Conservation (phyloP, 2,797 vertebrate species). For the Gobio occitaniae region DNA sequence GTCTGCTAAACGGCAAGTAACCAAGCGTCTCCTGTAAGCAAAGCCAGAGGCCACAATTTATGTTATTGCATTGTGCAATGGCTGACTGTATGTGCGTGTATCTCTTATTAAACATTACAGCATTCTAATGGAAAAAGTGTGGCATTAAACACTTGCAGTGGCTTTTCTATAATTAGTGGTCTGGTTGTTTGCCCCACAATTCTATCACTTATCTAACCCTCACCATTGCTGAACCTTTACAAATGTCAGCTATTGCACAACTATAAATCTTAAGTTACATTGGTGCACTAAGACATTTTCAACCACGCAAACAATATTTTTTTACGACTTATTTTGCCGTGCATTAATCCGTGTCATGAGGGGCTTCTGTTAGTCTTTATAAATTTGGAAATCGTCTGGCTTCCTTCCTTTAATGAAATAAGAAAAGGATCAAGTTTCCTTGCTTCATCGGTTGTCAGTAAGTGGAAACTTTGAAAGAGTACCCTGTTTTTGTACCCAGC, state of each 20-base stretch:
- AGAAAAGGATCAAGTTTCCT: conserved; percentile 3
- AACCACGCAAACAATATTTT: not conserved
- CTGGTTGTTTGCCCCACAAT: conserved; percentile 32
- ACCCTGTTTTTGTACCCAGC: conserved; percentile 43
- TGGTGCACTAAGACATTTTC: not conserved
- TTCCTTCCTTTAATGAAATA: conserved; percentile 1
- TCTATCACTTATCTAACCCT: not conserved
- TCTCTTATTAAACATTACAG: conserved; percentile 24
- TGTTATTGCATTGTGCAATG: conserved; percentile 27
- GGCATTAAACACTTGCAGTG: not conserved
- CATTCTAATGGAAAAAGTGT: conserved; percentile 39
- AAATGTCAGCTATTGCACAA: not conserved
- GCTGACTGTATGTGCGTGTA: conserved; percentile 6
- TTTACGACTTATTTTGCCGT: not conserved
- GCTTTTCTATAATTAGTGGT: conserved; percentile 43
- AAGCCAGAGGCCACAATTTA: conserved; percentile 46
- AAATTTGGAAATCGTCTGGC: not conserved
- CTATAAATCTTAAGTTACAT: not conserved
- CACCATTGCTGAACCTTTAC: not conserved
- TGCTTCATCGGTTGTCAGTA: conserved; percentile 1
- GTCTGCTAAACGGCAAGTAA: not conserved
- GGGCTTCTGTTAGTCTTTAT: not conserved
- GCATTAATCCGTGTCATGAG: not conserved
- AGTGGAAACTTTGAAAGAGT: conserved; percentile 37
- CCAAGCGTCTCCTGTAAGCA: conserved; percentile 14